phyloP scores from a whole-genome alignment of 2,888 invertebrate species.

The Polyommatus iphigenia region DNA sequence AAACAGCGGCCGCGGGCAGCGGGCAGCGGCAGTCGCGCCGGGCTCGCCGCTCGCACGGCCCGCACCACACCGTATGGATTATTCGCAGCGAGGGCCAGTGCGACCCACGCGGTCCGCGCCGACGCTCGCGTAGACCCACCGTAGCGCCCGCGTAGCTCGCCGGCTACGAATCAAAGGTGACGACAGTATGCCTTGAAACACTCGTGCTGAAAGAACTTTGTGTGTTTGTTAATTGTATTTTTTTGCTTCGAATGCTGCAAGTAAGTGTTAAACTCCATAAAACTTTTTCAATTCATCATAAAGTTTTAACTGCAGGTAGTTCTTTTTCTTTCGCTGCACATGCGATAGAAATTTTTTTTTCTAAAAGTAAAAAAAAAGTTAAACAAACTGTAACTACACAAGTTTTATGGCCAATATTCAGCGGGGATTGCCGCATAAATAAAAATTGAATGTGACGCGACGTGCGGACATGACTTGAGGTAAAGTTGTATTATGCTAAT shows the following conservation, averaged over 20 bases:
- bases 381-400: background rate
- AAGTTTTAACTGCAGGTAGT: background rate
- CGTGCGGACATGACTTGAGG: background rate
- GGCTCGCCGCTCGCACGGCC: slow-evolving; percentile 73
- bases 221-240: slow-evolving; percentile 11
- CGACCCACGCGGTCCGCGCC: slow-evolving; percentile 68
- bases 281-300: background rate
- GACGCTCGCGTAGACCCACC: slow-evolving; percentile 51
- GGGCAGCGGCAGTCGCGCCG: slow-evolving; percentile 50
- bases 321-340: background rate
- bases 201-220: background rate
- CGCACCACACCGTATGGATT: slow-evolving; percentile 75
- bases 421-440: background rate
- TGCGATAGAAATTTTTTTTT: background rate
- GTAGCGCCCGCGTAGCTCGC: slow-evolving; percentile 53
- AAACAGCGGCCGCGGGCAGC: slow-evolving; percentile 57
- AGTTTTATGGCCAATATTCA: background rate
- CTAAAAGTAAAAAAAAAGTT: background rate
- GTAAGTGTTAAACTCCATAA: slow-evolving; percentile 4
- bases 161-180: background rate
- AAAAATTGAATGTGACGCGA: background rate
- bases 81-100: slow-evolving; percentile 70
- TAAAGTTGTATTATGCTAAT: background rate
- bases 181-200: background rate
- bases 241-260: background rate